phyloP scores from a whole-genome alignment of 2,113 vertebrate genomes.

The Solenodon paradoxus region DNA sequence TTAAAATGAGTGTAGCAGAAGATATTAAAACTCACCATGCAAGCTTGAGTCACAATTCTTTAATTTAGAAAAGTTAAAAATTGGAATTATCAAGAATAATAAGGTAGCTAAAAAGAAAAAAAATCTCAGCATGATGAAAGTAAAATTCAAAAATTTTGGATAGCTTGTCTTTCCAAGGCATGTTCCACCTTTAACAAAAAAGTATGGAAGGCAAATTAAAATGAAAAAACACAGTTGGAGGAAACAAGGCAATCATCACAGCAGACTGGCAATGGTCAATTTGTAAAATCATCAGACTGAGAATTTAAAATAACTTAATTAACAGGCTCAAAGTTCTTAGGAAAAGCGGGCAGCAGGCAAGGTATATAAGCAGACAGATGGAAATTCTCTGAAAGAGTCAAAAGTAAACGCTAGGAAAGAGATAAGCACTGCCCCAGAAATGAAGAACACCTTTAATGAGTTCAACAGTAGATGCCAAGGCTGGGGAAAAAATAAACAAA shows the following conservation, averaged over 20 bases:
- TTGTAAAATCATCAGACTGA: not conserved
- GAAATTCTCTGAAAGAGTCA: not conserved
- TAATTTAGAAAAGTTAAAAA: too few relatives aligned
- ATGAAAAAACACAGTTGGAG: too few relatives aligned
- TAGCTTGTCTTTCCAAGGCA: too few relatives aligned
- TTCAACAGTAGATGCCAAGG: accelerated
- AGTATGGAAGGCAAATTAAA: not conserved
- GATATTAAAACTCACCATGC: too few relatives aligned
- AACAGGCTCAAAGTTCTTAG: not conserved
- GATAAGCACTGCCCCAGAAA: not conserved
- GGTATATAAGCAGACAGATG: not conserved
- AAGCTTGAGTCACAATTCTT: too few relatives aligned
- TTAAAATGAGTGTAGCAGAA: too few relatives aligned
- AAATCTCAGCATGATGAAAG: too few relatives aligned
- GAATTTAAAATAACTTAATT: not conserved
- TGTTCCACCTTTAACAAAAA: too few relatives aligned
- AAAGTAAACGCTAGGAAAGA: too few relatives aligned
- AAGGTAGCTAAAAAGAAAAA: too few relatives aligned
- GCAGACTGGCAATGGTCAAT: not conserved
- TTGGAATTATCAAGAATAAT: too few relatives aligned
- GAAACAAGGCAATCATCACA: not conserved
- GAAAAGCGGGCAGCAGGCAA: not conserved
- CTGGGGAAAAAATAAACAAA: not conserved
- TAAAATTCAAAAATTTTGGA: too few relatives aligned
- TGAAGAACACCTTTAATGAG: not conserved